Conservation (phyloP, 64 coral and sea anemone species). For the Porites australiensis region DNA sequence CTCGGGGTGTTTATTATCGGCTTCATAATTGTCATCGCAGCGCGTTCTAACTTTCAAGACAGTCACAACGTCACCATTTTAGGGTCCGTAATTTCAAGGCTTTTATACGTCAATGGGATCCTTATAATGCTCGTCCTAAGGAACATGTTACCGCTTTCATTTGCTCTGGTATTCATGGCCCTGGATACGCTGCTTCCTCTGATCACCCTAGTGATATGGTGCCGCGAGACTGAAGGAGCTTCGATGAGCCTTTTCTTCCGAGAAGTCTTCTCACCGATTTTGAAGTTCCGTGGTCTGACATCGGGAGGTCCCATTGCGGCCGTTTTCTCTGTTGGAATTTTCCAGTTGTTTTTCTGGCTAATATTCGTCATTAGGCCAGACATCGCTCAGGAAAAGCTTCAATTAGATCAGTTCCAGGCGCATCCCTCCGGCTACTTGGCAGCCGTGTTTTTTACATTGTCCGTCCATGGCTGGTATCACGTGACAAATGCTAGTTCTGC, state of each 20-base stretch:
- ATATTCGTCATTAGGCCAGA: slow-evolving; percentile 54
- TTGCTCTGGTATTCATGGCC: slow-evolving; percentile 57
- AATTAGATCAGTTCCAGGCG: slow-evolving; percentile 22
- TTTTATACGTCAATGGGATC: slow-evolving; percentile 64
- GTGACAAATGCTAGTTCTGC: slow-evolving; percentile 41
- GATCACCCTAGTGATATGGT: slow-evolving; percentile 60
- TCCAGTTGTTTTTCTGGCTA: slow-evolving; percentile 48
- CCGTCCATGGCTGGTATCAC: slow-evolving; percentile 52
- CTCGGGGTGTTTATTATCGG: slow-evolving; percentile 60
- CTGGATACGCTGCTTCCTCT: slow-evolving; percentile 47
- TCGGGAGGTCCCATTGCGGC: slow-evolving; percentile 3
- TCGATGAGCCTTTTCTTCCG: slow-evolving; percentile 9
- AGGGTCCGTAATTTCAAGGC: background rate
- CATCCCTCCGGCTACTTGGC: slow-evolving; percentile 50
- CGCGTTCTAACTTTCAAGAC: slow-evolving; percentile 23
- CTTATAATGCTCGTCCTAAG: slow-evolving; percentile 27
- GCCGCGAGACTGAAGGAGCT: slow-evolving; percentile 42
- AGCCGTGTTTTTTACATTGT: slow-evolving; percentile 43
- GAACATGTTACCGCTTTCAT: slow-evolving; percentile 37
- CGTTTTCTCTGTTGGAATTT: slow-evolving; percentile 28
- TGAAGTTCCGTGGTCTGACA: background rate
- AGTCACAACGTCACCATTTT: slow-evolving; percentile 46
- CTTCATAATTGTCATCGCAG: slow-evolving; percentile 42
- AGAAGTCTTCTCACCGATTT: slow-evolving; percentile 8
- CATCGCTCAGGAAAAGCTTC: slow-evolving; percentile 10